Base-by-base conservation (phyloP, 1,140 invertebrate species). In the Cyrtorhinus lividipennis region DNA sequence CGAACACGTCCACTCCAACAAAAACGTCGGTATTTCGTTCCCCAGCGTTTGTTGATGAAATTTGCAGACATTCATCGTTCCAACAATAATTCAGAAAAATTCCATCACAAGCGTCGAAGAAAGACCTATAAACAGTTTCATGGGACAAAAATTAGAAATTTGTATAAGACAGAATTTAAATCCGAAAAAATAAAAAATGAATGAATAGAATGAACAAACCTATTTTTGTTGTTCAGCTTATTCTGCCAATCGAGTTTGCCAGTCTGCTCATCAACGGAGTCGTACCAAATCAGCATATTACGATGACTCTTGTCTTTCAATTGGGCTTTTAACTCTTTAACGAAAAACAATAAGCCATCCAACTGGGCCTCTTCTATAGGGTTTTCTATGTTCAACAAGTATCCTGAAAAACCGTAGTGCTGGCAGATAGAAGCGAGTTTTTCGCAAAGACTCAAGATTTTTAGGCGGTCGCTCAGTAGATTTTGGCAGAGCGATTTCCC, bases 81-180 rank as follows among this genome's bases (percentile, higher is more conserved):
- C 95, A 98, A 45, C 77, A 82, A 73, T 99, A 99, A 77, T 99
- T 98, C 30, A 97, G 79, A 72, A 95, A 95, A 56, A 98, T 93
- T 2, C 88, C 95, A 79, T 98, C 92, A 69, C 88, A 91, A 12
- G 70, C 74, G 67, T 91, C 81, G 75, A 97, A 98, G 74, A 91
- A 98, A 12, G 74, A 73, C 69, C 88, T 92, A 67, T n/a, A 76
- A 74, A 53, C n/a, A n/a, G n/a, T n/a, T n/a, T n/a, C n/a, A n/a
- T n/a, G n/a, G n/a, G n/a, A n/a, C n/a, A n/a, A n/a, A n/a, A n/a
- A n/a, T n/a, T n/a, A n/a, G n/a, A n/a, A n/a, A n/a, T n/a, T n/a
- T n/a, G n/a, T n/a, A n/a, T n/a, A n/a, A n/a, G n/a, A n/a, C n/a
- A n/a, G n/a, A n/a, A n/a, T n/a, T n/a, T n/a, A n/a, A n/a, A n/a